Evolutionary conservation across 2,797 vertebrate species (phyloP).

Genomic region (Labroides dimidiatus): DNA sequence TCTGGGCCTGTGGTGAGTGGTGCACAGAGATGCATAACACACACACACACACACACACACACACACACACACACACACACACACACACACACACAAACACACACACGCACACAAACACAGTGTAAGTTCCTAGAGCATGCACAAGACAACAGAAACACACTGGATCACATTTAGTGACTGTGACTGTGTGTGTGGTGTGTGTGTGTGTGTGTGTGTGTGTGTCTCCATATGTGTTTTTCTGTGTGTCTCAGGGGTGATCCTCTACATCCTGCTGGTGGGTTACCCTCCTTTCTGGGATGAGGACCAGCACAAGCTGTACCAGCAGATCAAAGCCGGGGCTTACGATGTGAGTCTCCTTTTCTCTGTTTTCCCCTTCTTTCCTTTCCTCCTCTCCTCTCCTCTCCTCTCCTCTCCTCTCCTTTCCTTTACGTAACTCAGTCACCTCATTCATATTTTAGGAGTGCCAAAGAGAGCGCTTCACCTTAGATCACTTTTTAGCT

Average conservation of each 20-base stretch:
- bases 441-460: conserved; percentile 77
- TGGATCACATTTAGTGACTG: conserved; percentile 9
- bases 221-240: conserved; percentile 47
- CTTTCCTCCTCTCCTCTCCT: conserved; percentile 37
- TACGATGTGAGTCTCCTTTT: conserved; percentile 90
- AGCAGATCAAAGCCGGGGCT: conserved; percentile 98
- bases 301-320: conserved; percentile 98
- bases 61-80: neutral
- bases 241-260: conserved; percentile 91
- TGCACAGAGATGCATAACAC: conserved; percentile 24
- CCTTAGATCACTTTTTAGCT: conserved; percentile 50
- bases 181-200: too few relatives aligned
- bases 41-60: neutral
- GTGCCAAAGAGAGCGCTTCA: conserved; percentile 52
- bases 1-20: conserved; percentile 97
- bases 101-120: too few relatives aligned
- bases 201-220: conserved; percentile 42
- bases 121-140: too few relatives aligned
- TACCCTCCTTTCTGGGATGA: conserved; percentile 99
- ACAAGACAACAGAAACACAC: conserved; percentile 6
- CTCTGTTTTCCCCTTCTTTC: conserved; percentile 7
- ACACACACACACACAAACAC: conserved; percentile 8
- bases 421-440: conserved; percentile 66
- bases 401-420: conserved; percentile 58
- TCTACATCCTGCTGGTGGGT: conserved; percentile 97